Base-by-base conservation (phyloP, 2,888 invertebrate species). In the Sphaerophoria taeniata region DNA sequence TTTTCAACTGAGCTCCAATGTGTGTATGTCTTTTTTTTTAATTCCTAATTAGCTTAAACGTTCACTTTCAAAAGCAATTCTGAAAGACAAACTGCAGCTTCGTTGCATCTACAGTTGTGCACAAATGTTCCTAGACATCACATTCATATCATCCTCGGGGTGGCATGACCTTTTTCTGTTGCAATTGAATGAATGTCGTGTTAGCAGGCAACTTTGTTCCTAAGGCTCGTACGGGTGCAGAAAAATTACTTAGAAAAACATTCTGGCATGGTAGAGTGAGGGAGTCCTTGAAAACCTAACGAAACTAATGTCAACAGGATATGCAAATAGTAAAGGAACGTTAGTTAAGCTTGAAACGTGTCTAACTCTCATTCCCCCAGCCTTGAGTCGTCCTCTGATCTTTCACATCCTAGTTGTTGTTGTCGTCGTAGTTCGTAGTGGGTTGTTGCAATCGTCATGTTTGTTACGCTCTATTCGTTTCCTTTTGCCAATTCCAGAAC, bases 391-490 rank as follows among this genome's bases (percentile, higher is more conserved):
- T n/a, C n/a, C n/a, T 39, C 12, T 43, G 6, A 33, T 16, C 2
- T 34, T 34, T 36, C 11, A 74, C 76, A 80, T 39, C 70, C 53
- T 51, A 24, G 24, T 24, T 24, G 24, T 24, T 24, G 24, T 24
- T 24, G 24, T 45, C 31, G 11, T 31, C 4, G 60, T 16, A 63
- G 36, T 4, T 14, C 39, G 12, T 49, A 60, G 56, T 31, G 5
- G 11, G 36, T 14, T 60, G 36, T 55, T 61, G 39, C 16, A 39
- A 5, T 72, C 53, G 74, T 70, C 75, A 78, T 83, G 77, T 67
- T 24, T 63, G 83, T 65, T 87, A 85, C 73, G 77, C 88, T 88
- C 77, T 84, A 81, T 85, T 85, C 72, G 81, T 76, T 85, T 73
- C 65, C 73, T 85, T 72, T 81, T 77, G 85, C 76, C 81, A 85